Percentiles rank a stretch among this genome's conserved stretches.
phyloP scores from a whole-genome alignment of 30 jellyfish, hydroid and myxozoan species.

The Aurelia sp. region DNA sequence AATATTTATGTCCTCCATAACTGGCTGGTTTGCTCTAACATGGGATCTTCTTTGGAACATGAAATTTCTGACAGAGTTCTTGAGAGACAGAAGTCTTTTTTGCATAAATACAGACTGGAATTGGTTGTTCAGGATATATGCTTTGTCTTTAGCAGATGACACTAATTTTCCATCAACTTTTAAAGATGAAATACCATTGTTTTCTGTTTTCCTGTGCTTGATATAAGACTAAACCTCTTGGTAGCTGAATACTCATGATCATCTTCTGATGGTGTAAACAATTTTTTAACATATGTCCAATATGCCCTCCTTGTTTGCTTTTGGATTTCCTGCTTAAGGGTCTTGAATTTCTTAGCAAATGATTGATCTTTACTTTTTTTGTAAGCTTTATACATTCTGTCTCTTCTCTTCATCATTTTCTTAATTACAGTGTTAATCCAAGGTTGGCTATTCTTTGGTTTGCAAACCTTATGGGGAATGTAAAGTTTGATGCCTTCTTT shows the following conservation, averaged over 20 bases:
- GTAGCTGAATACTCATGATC: constrained; percentile 51
- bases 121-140: constrained; percentile 33
- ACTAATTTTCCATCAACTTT: constrained; percentile 37
- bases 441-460: too few species aligned
- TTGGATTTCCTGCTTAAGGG: too few species aligned
- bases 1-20: constrained; percentile 20
- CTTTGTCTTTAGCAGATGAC: constrained; percentile 42
- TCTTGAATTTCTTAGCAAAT: too few species aligned
- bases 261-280: constrained; percentile 41
- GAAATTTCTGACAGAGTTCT: constrained; percentile 26
- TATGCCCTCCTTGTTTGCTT: too few species aligned
- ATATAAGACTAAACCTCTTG: constrained; percentile 29
- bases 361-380: too few species aligned
- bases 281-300: constrained; percentile 23
- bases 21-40: constrained; percentile 50
- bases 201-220: constrained; percentile 38
- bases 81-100: constrained; percentile 30
- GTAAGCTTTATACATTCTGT: too few species aligned
- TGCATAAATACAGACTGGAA: constrained; percentile 45
- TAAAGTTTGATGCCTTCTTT: too few species aligned
- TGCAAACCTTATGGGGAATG: too few species aligned
- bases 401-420: too few species aligned
- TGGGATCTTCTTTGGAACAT: constrained; percentile 26
- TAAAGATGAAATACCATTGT: constrained; percentile 21
- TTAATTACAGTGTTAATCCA: too few species aligned